Conservation (phyloP, 1,140 invertebrate species). For the Plectrocnemia conspersa region DNA sequence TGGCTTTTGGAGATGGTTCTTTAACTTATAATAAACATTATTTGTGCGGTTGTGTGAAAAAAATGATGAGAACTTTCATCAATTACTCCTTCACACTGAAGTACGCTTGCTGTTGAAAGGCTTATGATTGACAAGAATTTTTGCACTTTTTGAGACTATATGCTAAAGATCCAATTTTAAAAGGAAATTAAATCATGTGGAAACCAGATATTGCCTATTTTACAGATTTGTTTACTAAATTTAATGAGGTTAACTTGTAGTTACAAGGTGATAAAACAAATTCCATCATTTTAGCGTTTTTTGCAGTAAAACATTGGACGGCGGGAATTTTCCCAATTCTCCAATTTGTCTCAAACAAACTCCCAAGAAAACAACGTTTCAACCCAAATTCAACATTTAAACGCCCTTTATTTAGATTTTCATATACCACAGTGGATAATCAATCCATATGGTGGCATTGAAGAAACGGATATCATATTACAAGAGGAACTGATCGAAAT, state of each 20-base stretch:
- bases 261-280: constrained; percentile 35
- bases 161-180: constrained; percentile 32
- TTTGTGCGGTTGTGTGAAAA: no score
- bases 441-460: constrained; percentile 32
- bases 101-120: constrained; percentile 38
- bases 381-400: constrained; percentile 38
- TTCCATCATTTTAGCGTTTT: constrained; percentile 28
- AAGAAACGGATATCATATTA: constrained; percentile 36
- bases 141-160: constrained; percentile 35
- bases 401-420: constrained; percentile 31
- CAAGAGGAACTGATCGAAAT: constrained; percentile 35
- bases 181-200: constrained; percentile 30
- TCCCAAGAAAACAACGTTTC: constrained; percentile 31
- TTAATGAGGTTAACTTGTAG: constrained; percentile 30
- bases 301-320: constrained; percentile 36
- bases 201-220: constrained; percentile 36
- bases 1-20: no score
- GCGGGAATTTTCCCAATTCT: constrained; percentile 37
- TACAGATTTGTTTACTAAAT: constrained; percentile 37
- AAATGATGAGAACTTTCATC: no score
- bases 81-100: no score
- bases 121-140: constrained; percentile 37
- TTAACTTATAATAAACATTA: no score
- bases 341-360: constrained; percentile 36
- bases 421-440: constrained; percentile 37